Percentiles rank a stretch among this genome's conserved stretches.
Conservation (phyloP, 1,140 invertebrate genomes). For the Pseudomyrmex cubaensis region DNA sequence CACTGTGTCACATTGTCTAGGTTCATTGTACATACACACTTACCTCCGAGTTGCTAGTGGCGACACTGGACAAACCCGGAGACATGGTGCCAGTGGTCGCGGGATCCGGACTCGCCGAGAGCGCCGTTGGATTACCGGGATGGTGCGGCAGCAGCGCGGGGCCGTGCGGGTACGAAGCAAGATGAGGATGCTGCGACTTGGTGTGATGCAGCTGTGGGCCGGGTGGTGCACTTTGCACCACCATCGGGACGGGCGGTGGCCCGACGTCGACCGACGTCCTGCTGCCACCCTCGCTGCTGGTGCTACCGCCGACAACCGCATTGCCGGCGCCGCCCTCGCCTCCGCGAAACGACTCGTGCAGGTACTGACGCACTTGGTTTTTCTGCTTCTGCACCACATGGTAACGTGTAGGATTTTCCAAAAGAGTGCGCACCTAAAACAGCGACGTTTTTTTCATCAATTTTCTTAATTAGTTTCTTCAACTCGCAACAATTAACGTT, state of each 20-base stretch:
- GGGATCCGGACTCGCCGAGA: constrained; percentile 86
- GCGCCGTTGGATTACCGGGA: constrained; percentile 69
- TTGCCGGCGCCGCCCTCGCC: constrained; percentile 55
- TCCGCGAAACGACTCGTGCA: constrained; percentile 90
- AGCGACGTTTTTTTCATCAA: no score
- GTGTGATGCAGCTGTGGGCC: constrained; percentile 74
- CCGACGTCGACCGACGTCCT: constrained; percentile 74
- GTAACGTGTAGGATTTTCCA: constrained; percentile 96
- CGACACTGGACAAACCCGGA: constrained; percentile 90
- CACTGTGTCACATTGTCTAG: background rate
- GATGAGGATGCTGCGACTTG: constrained; percentile 80
- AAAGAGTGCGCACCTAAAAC: constrained; percentile 90
- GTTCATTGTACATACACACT: constrained; percentile 68
- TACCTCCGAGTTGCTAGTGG: constrained; percentile 91
- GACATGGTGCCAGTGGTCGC: constrained; percentile 87
- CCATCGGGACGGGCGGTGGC: constrained; percentile 73
- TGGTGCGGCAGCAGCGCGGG: constrained; percentile 69
- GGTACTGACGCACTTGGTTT: constrained; percentile 94
- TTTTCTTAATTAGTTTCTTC: no score
- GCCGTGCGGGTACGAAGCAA: constrained; percentile 81
- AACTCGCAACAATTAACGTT: no score
- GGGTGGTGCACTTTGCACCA: constrained; percentile 81
- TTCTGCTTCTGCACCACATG: constrained; percentile 96
- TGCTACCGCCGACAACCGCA: constrained; percentile 56
- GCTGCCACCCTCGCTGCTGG: constrained; percentile 51